phyloP scores from a whole-genome alignment of 2,888 invertebrate species.

The Trichogramma evanescens region DNA sequence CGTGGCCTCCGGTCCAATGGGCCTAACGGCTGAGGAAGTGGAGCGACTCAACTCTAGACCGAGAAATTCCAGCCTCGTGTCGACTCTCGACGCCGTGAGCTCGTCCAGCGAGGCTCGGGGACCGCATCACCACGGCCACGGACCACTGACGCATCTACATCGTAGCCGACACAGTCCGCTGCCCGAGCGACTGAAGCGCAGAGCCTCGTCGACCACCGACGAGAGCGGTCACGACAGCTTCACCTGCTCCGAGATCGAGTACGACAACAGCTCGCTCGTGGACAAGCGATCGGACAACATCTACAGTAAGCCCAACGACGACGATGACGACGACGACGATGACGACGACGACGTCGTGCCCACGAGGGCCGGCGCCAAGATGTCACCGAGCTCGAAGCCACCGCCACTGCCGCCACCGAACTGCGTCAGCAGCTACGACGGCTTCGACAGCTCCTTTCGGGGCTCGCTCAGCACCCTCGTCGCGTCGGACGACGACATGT shows the following conservation, averaged over 20 bases:
- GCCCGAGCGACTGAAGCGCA: constrained; percentile 61
- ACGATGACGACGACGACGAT: constrained; percentile 45
- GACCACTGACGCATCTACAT: constrained; percentile 63
- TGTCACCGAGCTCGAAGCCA: constrained; percentile 50
- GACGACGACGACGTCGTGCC: constrained; percentile 53
- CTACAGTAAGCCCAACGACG: constrained; percentile 54
- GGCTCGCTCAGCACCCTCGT: constrained; percentile 90
- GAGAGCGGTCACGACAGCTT: constrained; percentile 93
- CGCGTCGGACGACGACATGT: constrained; percentile 86
- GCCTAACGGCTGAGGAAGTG: constrained; percentile 87
- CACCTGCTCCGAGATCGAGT: constrained; percentile 96
- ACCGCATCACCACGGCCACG: constrained; percentile 58
- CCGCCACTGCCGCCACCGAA: constrained; percentile 60
- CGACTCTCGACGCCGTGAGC: constrained; percentile 88
- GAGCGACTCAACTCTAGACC: constrained; percentile 83
- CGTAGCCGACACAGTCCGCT: constrained; percentile 58
- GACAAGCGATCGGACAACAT: constrained; percentile 65
- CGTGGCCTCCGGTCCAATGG: constrained; percentile 65
- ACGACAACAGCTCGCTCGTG: constrained; percentile 80
- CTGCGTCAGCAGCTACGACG: constrained; percentile 72
- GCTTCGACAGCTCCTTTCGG: constrained; percentile 88
- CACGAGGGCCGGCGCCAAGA: constrained; percentile 46
- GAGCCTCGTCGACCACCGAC: constrained; percentile 82
- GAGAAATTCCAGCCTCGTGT: constrained; percentile 82
- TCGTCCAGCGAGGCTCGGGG: constrained; percentile 78